Conservation (phyloP, 92 coral and sea anemone genomes). For the Phymanthus crucifer region DNA sequence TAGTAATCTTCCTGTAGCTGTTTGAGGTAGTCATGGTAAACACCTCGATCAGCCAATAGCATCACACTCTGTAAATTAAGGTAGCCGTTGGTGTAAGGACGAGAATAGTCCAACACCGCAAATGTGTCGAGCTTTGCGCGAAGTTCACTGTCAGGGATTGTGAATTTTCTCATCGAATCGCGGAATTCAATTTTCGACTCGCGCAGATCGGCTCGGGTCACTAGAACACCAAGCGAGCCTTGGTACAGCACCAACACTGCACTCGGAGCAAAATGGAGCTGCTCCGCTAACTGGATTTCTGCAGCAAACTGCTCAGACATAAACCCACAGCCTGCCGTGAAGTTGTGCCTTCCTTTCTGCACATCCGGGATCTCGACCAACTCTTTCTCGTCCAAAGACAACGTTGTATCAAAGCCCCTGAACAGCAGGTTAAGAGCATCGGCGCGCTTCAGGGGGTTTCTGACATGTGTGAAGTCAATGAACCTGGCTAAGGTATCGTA, state of each 20-base stretch:
- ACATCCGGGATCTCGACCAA: slow-evolving; percentile 62
- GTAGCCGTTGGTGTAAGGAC: slow-evolving; percentile 54
- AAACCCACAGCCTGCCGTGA: slow-evolving; percentile 64
- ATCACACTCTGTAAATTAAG: slow-evolving; percentile 34
- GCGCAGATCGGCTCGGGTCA: slow-evolving; percentile 17
- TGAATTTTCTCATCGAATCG: slow-evolving; percentile 60
- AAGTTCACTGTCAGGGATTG: slow-evolving; percentile 28
- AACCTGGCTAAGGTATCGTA: slow-evolving; percentile 63
- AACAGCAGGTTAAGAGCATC: slow-evolving; percentile 73
- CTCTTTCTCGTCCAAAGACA: slow-evolving; percentile 51
- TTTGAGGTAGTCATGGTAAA: slow-evolving; percentile 38
- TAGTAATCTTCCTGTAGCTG: slow-evolving; percentile 55
- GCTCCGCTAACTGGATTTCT: slow-evolving; percentile 32
- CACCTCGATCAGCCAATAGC: slow-evolving; percentile 55
- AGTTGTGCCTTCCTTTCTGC: slow-evolving; percentile 35
- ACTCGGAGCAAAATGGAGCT: slow-evolving; percentile 37
- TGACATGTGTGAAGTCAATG: slow-evolving; percentile 71
- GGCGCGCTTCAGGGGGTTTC: slow-evolving; percentile 76
- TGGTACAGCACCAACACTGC: slow-evolving; percentile 62
- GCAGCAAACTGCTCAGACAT: slow-evolving; percentile 49
- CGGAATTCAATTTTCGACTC: slow-evolving; percentile 43
- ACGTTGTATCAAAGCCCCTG: slow-evolving; percentile 62
- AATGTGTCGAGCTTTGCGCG: slow-evolving; percentile 23
- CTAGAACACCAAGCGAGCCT: slow-evolving; percentile 54
- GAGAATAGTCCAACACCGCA: slow-evolving; percentile 59